Conservation (phyloP, 2,888 invertebrate genomes). For the Danaus chrysippus region DNA sequence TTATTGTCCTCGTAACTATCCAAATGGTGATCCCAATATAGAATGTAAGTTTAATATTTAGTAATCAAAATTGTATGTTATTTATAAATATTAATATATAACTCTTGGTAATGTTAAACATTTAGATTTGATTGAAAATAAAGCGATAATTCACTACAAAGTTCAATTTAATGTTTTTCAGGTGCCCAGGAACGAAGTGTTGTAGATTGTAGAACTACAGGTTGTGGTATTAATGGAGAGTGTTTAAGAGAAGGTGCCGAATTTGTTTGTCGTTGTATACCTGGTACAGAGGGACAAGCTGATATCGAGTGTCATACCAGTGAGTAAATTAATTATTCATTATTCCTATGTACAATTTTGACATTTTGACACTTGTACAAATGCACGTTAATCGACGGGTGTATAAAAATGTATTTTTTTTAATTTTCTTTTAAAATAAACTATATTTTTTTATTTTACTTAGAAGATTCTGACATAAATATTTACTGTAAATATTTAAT, state of each 20-base stretch:
- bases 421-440: neutral
- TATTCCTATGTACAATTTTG: slow-evolving; percentile 20
- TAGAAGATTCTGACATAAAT: too few relatives aligned
- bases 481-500: neutral
- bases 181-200: slow-evolving; percentile 80
- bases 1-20: slow-evolving; percentile 89
- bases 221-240: slow-evolving; percentile 91
- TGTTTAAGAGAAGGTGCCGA: slow-evolving; percentile 91
- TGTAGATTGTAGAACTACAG: slow-evolving; percentile 89
- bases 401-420: neutral
- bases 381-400: slow-evolving; percentile 54
- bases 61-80: neutral
- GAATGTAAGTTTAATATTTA: slow-evolving; percentile 85
- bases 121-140: too few relatives aligned
- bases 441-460: too few relatives aligned
- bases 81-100: too few relatives aligned
- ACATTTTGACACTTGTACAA: slow-evolving; percentile 67
- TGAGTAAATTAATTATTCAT: slow-evolving; percentile 50
- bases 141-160: too few relatives aligned
- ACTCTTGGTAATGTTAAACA: too few relatives aligned
- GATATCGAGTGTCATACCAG: slow-evolving; percentile 83
- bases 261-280: slow-evolving; percentile 89
- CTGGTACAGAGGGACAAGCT: slow-evolving; percentile 86
- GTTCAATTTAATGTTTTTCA: slow-evolving; percentile 35
- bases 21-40: slow-evolving; percentile 90